Percentiles rank a stretch among this genome's conserved stretches.
Conservation (phyloP, 2,888 invertebrate genomes). For the Phoronis australis region DNA sequence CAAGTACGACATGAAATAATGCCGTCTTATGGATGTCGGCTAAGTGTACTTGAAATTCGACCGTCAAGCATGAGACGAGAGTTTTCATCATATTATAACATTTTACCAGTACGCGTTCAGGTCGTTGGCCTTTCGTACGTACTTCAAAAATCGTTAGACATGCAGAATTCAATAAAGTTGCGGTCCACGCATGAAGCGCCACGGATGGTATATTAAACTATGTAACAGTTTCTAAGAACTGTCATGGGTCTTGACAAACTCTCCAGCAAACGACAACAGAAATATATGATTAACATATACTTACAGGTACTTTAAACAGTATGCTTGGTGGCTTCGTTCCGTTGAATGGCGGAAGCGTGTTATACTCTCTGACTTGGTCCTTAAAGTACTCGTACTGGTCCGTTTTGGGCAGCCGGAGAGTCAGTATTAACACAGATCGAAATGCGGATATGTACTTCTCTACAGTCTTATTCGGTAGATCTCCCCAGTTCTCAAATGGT, state of each 20-base stretch:
- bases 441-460: slow-evolving; percentile 26
- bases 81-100: too few relatives aligned
- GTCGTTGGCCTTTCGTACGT: too few relatives aligned
- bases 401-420: slow-evolving; percentile 24
- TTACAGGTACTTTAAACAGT: not conserved
- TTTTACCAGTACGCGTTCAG: too few relatives aligned
- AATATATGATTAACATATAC: not conserved
- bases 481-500: slow-evolving; percentile 18
- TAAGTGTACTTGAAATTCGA: too few relatives aligned
- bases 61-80: too few relatives aligned
- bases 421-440: slow-evolving; percentile 26
- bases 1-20: too few relatives aligned
- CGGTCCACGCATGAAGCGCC: too few relatives aligned
- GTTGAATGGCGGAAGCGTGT: slow-evolving; percentile 1
- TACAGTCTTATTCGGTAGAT: slow-evolving; percentile 11
- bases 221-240: slow-evolving; percentile 13
- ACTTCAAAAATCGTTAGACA: too few relatives aligned
- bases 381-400: slow-evolving; percentile 26
- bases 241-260: not conserved
- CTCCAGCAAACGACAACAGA: not conserved
- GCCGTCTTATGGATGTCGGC: too few relatives aligned
- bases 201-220: too few relatives aligned
- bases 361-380: slow-evolving; percentile 13
- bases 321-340: slow-evolving; percentile 1
- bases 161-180: too few relatives aligned